phyloP scores from a whole-genome alignment of 1,140 invertebrate species.

The Platyscapa corneri region DNA sequence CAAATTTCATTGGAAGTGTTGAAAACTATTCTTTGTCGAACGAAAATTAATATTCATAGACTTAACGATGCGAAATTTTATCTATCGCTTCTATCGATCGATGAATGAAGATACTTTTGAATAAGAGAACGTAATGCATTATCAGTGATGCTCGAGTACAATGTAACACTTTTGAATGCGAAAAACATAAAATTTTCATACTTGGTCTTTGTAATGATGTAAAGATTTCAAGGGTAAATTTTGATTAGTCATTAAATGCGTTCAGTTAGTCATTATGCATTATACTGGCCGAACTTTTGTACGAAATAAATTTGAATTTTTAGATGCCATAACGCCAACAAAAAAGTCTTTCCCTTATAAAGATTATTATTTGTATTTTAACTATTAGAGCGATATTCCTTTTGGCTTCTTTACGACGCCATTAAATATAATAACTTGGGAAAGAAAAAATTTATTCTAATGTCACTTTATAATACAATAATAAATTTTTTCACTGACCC shows the following conservation, averaged over 20 bases:
- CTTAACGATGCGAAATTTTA: conserved; percentile 4
- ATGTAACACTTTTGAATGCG: background rate
- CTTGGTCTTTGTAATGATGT: background rate
- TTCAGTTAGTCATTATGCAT: background rate
- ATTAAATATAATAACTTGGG: conserved; percentile 20
- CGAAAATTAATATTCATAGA: conserved; percentile 70
- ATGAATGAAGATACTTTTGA: background rate
- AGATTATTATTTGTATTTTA: conserved; percentile 6
- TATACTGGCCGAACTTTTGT: background rate
- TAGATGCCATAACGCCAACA: background rate
- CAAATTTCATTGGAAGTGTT: conserved; percentile 58
- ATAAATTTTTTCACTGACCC: conserved; percentile 21
- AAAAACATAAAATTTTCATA: background rate
- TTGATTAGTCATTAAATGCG: conserved; percentile 34
- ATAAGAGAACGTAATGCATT: background rate
- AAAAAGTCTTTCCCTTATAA: conserved; percentile 1
- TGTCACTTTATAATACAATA: conserved; percentile 3
- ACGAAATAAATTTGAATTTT: conserved; percentile 2
- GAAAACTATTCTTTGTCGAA: conserved; percentile 54
- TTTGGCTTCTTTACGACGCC: conserved; percentile 6
- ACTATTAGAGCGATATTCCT: background rate
- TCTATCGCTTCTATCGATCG: conserved; percentile 14
- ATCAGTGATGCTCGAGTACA: background rate
- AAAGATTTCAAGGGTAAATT: background rate
- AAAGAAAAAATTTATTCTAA: background rate